Evolutionary conservation across 2,113 vertebrate species (phyloP).

Genomic region (Tychaedon coryphoeus): DNA sequence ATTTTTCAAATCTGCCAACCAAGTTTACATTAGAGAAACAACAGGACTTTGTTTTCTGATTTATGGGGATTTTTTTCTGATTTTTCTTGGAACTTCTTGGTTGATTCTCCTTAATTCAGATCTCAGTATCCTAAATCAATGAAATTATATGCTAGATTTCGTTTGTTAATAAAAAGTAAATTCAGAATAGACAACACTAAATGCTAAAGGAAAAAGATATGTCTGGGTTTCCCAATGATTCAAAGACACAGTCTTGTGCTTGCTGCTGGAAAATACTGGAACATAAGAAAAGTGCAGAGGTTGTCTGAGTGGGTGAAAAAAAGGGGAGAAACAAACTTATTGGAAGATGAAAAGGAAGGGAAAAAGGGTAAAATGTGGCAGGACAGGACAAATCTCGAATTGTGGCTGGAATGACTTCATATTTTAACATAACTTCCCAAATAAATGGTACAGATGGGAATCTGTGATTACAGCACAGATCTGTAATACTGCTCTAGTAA

Average conservation of each 20-base stretch:
- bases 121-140: neutral
- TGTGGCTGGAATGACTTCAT: neutral
- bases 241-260: neutral
- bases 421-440: slow-evolving; percentile 29
- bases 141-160: neutral
- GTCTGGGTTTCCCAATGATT: neutral
- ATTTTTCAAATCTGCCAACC: neutral
- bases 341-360: neutral
- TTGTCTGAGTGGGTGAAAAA: neutral
- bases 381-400: neutral
- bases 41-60: neutral
- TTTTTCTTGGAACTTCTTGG: neutral
- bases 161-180: neutral
- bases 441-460: slow-evolving; percentile 31
- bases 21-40: neutral
- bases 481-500: slow-evolving; percentile 28
- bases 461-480: neutral
- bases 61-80: neutral
- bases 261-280: neutral
- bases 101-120: neutral
- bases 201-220: neutral
- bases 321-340: neutral
- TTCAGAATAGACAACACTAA: neutral
- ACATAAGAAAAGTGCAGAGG: neutral
- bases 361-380: neutral